Percentiles rank a stretch among this genome's conserved stretches.
These are phyloP conservation scores for Spinus olivaceus DNA, from an alignment of 2,797 vertebrate species.

Conservation along the genomic window DNA sequence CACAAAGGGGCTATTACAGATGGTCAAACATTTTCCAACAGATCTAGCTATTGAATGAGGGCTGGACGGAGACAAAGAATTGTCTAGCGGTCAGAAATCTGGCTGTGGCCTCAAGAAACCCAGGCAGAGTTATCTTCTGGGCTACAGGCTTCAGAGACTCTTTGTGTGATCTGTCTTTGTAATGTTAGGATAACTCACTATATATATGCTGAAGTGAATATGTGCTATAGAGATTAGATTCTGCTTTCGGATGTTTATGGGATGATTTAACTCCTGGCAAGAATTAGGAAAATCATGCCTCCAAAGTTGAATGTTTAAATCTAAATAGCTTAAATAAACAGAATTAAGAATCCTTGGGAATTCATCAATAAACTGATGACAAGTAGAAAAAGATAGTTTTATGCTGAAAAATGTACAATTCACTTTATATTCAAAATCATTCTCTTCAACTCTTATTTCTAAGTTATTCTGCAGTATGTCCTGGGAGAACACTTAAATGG, in stretches of 20 bases:
- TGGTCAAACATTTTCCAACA: slow-evolving; percentile 43
- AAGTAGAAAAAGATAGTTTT: neutral
- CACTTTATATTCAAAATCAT: neutral
- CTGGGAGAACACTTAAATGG: neutral
- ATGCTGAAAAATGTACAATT: neutral
- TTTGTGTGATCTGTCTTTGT: neutral
- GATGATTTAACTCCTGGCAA: slow-evolving; percentile 1
- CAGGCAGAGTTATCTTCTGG: slow-evolving; percentile 10
- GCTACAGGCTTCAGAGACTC: neutral
- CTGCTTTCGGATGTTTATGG: neutral
- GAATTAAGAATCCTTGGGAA: neutral
- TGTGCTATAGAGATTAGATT: neutral
- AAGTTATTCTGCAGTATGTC: neutral
- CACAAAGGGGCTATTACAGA: slow-evolving; percentile 41
- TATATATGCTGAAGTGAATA: neutral
- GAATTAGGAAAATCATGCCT: neutral
- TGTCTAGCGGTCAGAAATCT: slow-evolving; percentile 27
- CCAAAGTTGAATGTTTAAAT: neutral
- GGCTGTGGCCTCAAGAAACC: slow-evolving; percentile 31
- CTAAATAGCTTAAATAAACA: neutral
- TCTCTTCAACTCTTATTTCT: neutral
- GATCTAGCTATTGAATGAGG: slow-evolving; percentile 30
- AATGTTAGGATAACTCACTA: neutral
- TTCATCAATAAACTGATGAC: neutral
- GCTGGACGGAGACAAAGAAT: slow-evolving; percentile 13